Percentiles rank a stretch among this genome's conserved stretches.
Evolutionary conservation across 2,113 vertebrate genomes (phyloP).

Genomic region (Proterorhinus semilunaris): DNA sequence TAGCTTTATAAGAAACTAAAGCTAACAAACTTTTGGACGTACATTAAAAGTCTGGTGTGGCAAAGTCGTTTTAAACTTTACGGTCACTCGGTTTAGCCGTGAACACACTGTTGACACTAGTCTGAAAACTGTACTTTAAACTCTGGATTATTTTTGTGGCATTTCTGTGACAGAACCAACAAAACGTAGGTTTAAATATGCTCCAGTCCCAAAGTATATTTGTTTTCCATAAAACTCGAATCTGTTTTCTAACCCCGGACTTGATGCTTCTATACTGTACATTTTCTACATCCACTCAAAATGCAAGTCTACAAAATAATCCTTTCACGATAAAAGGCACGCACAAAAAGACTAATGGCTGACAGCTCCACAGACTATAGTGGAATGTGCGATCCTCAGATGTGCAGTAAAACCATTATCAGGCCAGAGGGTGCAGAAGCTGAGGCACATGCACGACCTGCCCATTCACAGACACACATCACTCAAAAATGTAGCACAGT

Average conservation of each 20-base stretch:
- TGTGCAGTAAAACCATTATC: neutral
- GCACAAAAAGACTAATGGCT: too few species aligned
- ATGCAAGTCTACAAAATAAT: neutral
- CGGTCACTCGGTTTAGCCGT: neutral
- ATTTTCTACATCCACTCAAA: neutral
- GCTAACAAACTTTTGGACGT: too few species aligned
- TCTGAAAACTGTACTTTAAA: neutral
- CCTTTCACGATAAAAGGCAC: too few species aligned
- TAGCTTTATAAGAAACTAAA: too few species aligned
- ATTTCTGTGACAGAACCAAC: slow-evolving; percentile 21
- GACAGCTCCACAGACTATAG: neutral
- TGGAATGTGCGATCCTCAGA: neutral
- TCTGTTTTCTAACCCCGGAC: neutral
- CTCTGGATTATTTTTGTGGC: neutral
- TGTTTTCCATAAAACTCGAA: slow-evolving; percentile 1
- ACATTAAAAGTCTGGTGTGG: too few species aligned
- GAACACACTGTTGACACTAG: neutral
- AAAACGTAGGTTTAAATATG: slow-evolving; percentile 34
- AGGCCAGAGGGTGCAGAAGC: neutral
- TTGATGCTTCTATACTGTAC: neutral
- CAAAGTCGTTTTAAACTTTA: neutral
- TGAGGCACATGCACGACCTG: slow-evolving; percentile 38
- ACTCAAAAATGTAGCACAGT: slow-evolving; percentile 46
- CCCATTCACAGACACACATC: slow-evolving; percentile 45
- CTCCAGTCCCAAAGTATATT: neutral